Base-by-base conservation (phyloP, 2,113 vertebrate genomes). In the Crotophaga sulcirostris region DNA sequence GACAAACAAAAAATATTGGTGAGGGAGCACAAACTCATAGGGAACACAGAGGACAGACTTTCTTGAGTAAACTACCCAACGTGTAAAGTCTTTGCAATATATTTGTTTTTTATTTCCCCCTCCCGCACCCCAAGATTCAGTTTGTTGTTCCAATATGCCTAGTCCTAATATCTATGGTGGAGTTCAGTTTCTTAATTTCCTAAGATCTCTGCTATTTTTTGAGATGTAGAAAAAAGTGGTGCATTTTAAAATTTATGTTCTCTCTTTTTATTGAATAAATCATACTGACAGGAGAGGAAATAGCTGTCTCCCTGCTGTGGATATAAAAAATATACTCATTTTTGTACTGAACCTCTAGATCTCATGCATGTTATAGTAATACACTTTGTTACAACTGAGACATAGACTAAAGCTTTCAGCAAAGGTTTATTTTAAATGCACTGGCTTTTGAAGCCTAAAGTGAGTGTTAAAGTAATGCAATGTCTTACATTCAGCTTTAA, bases 331-430 rank as follows among this genome's bases (percentile, higher is more conserved):
- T 89, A 67, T 23, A 82, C 42, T 78, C 45, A 70, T 90, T 68
- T 87, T 95, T 87, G 54, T 84, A 81, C 38, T 66, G 58, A 91
- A 93, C 24, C 31, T 88, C 44, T 81, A 49, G 89, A 78, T 96
- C 56, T 93, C 64, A 83, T 80, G 52, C 58, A 75, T 54, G 60
- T 94, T 95, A 90, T 83, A 87, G 44, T 91, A 87, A 92, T 83
- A 93, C 83, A 31, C 60, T 92, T 88, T 75, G 68, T 76, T 90
- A 89, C 76, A 93, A 70, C 44, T 56, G 88, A 79, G 74, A 93
- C 25, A 79, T 52, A 16, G 56, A 92, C 87, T 72, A 91, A 88
- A 93, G 47, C 66, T 86, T 94, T 84, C 63, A 91, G 56, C 13
- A 54, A 54, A 92, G 34, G 12, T 83, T 85, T 85, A 72, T 87